Evolutionary conservation across 2,888 invertebrate genomes (phyloP).

Genomic region (Timema cristinae): DNA sequence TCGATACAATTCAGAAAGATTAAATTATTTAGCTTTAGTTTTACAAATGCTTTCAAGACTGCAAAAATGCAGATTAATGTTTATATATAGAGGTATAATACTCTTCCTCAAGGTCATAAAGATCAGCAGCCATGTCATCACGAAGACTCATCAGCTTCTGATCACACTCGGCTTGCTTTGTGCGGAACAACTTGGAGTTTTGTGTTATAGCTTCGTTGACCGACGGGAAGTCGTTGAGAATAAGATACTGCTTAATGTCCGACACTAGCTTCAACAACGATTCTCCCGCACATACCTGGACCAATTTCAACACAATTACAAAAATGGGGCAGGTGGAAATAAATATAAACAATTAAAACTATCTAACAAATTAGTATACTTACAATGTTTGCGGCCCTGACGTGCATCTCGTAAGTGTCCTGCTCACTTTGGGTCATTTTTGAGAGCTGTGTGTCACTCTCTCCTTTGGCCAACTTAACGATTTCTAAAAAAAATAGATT

Average conservation of each 20-base stretch:
- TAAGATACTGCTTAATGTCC: constrained; percentile 96
- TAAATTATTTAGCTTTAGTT: too few species aligned
- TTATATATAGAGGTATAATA: constrained; percentile 85
- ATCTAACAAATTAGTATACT: constrained; percentile 33
- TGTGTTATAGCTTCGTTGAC: constrained; percentile 96
- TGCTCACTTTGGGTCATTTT: constrained; percentile 91
- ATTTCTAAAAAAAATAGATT: constrained; percentile 60
- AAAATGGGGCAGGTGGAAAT: too few species aligned
- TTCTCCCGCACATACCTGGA: constrained; percentile 90
- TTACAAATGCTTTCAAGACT: too few species aligned
- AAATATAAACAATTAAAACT: neutral
- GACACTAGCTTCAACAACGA: constrained; percentile 95
- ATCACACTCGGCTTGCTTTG: constrained; percentile 89
- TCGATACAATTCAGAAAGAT: too few species aligned
- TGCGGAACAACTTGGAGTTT: constrained; percentile 83
- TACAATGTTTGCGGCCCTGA: constrained; percentile 88
- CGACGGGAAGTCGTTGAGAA: constrained; percentile 96
- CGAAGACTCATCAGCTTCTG: constrained; percentile 85
- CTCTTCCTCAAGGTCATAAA: constrained; percentile 89
- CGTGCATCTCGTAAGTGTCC: constrained; percentile 96
- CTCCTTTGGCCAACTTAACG: constrained; percentile 81
- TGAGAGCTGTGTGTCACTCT: constrained; percentile 85
- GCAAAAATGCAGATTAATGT: constrained; percentile 40
- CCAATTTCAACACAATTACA: too few species aligned
- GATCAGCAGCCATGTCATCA: constrained; percentile 93